phyloP scores from a whole-genome alignment of 2,888 invertebrate species.

The Sarcophaga rosellei region DNA sequence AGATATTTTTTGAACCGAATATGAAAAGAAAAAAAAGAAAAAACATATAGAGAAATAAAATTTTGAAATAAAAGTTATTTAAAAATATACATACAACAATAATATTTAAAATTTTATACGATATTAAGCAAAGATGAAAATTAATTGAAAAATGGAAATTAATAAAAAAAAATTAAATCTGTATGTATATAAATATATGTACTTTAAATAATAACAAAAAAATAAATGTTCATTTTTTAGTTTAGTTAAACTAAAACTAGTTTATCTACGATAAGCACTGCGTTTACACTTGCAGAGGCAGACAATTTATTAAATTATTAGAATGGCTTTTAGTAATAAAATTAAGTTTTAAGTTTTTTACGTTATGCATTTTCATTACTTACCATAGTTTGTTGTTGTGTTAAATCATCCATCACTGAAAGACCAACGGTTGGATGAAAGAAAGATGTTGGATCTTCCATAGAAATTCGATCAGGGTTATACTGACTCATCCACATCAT shows the following conservation, averaged over 20 bases:
- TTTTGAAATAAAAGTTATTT: conserved; percentile 66
- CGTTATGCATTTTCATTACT: conserved; percentile 68
- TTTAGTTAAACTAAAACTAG: conserved; percentile 21
- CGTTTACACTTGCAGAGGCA: conserved; percentile 10
- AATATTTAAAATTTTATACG: conserved; percentile 18
- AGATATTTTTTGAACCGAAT: conserved; percentile 68
- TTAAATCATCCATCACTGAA: conserved; percentile 83
- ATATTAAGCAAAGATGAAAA: conserved; percentile 63
- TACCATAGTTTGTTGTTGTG: conserved; percentile 82
- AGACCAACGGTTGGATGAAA: conserved; percentile 83
- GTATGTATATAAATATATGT: background rate
- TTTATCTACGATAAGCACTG: conserved; percentile 1
- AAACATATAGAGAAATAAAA: conserved; percentile 72
- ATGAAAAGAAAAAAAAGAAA: conserved; percentile 70
- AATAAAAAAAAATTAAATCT: conserved; percentile 48
- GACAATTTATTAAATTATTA: conserved; percentile 17
- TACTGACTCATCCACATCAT: conserved; percentile 85
- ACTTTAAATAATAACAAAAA: background rate
- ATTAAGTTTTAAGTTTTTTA: background rate
- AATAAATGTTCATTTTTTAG: background rate
- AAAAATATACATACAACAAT: conserved; percentile 41
- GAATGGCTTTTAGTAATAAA: background rate
- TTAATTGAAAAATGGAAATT: conserved; percentile 55
- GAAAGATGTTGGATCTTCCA: conserved; percentile 79
- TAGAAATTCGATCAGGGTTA: conserved; percentile 79